phyloP scores from a whole-genome alignment of 2,113 vertebrate genomes.

The Tricholaema leucomelas region DNA sequence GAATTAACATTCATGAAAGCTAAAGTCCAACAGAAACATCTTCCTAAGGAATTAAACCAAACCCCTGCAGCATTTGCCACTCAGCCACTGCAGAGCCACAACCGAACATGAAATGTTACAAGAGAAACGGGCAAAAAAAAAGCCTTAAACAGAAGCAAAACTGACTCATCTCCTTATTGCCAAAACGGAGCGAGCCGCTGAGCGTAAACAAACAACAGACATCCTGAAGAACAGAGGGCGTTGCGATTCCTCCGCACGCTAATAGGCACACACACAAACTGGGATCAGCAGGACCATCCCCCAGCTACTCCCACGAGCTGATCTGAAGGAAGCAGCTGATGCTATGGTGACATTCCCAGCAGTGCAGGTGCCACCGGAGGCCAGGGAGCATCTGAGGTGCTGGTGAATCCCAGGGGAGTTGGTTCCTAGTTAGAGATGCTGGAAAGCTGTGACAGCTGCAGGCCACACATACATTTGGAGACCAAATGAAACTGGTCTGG shows the following conservation, averaged over 20 bases:
- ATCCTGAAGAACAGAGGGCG: constrained; percentile 12
- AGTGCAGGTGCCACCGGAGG: not conserved
- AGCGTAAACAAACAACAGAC: constrained; percentile 53
- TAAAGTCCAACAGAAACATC: not conserved
- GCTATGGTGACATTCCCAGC: accelerated
- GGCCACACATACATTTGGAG: accelerated
- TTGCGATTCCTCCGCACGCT: not conserved
- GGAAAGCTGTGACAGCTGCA: not conserved
- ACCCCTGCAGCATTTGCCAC: not conserved
- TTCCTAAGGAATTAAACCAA: not conserved
- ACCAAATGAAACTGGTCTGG: not conserved
- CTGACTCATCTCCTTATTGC: constrained; percentile 61
- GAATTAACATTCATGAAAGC: not conserved
- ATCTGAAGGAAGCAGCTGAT: accelerated
- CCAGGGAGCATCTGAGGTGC: not conserved
- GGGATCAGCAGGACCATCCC: not conserved
- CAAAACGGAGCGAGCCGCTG: not conserved
- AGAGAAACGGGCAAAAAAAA: not conserved
- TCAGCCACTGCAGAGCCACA: constrained; percentile 7
- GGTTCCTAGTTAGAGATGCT: not conserved
- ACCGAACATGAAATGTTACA: not conserved
- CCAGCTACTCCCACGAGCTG: not conserved
- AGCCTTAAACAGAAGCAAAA: constrained; percentile 50
- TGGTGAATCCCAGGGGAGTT: not conserved
- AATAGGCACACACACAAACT: not conserved